phyloP scores from a whole-genome alignment of 2,888 invertebrate species.

The Orthosia cruda region DNA sequence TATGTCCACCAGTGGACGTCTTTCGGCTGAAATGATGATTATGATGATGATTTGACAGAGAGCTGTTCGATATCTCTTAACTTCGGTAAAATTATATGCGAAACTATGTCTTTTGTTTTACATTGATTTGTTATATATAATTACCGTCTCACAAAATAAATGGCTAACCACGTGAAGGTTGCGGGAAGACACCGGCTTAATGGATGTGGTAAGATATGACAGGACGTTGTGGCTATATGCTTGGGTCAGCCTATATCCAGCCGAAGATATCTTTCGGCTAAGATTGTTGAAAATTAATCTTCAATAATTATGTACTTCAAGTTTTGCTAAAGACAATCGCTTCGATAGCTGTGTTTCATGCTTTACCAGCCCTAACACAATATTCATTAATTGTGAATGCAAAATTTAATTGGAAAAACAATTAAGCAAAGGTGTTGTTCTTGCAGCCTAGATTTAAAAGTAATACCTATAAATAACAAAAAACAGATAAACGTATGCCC shows the following conservation, averaged over 20 bases:
- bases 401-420: slow-evolving; percentile 22
- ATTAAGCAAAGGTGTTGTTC: slow-evolving; percentile 7
- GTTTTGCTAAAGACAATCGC: background rate
- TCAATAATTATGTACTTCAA: no score
- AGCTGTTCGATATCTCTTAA: no score
- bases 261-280: no score
- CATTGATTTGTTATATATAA: no score
- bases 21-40: no score
- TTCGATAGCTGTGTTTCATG: background rate
- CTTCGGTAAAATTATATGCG: no score
- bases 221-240: background rate
- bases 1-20: no score
- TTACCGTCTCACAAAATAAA: no score
- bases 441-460: slow-evolving; percentile 39
- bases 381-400: slow-evolving; percentile 18
- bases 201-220: background rate
- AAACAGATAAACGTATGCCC: slow-evolving; percentile 37
- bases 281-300: no score
- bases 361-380: background rate
- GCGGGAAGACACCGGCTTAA: background rate
- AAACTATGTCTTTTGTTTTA: no score
- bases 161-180: background rate
- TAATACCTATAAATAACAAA: slow-evolving; percentile 39
- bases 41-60: no score
- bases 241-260: no score